Base-by-base conservation (phyloP, 2,888 invertebrate genomes). In the Bruchidius siliquastri region DNA sequence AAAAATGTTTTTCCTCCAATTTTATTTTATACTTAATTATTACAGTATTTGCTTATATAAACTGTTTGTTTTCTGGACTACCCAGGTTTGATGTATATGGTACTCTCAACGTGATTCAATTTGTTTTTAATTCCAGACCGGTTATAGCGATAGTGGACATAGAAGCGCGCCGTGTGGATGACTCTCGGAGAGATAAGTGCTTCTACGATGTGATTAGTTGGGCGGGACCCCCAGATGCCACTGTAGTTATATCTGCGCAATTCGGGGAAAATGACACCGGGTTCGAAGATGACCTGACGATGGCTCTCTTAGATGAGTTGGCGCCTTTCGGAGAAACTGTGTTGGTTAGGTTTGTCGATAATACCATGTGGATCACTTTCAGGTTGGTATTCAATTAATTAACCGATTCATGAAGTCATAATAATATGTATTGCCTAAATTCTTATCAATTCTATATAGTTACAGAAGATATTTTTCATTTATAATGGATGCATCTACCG, bases 191-290 rank as follows among this genome's bases (percentile, higher is more conserved):
- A 74, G 91, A 94, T 82, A 88, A 90, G 80, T 93, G 96, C 0
- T 96, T 98, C 83, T 92, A 93, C 82, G 85, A 87, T 78, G 95
- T 96, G 0, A 93, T 96, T 22, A 90, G 91, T 74, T 93, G 94
- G 83, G 90, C 97, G 78, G 99, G 99, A 0, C 99, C 99, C 4
- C 96, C 97, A 0, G 98, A 99, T 88, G 95, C 95, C 0, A 98
- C 98, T 21, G 92, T 99, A 78, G 91, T 98, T 71, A 92, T 98
- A 10, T 81, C 80, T 75, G 72, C 78, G 13, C 70, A 77, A 0
- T 77, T 77, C 8, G 74, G 72, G 70, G 75, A 90, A 21, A 87
- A 88, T 20, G 87, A 88, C 0, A 90, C 90, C 21, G 90, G 93
- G 21, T 94, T 95, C 81, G 94, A 95, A 83, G 95, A 96, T 83